These are phyloP conservation scores for Anabas testudineus DNA, from an alignment of 2,797 vertebrate species.

Conservation along the genomic window DNA sequence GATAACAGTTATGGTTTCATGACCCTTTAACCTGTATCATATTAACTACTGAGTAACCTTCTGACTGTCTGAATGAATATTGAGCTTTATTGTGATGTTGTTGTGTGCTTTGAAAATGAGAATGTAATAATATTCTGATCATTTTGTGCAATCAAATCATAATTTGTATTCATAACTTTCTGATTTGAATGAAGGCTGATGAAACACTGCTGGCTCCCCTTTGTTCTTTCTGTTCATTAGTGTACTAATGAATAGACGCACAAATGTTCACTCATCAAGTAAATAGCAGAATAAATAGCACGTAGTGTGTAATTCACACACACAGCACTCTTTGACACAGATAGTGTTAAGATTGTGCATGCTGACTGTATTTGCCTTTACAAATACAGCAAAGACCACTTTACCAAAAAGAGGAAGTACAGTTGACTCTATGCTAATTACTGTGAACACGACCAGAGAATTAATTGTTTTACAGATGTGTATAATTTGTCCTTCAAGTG, in stretches of 20 bases:
- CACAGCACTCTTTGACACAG: no score
- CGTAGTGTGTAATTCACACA: no score
- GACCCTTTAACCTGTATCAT: neutral
- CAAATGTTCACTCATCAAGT: no score
- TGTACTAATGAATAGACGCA: no score
- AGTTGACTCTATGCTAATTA: neutral
- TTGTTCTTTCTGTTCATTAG: neutral
- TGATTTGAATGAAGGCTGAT: slow-evolving; percentile 1
- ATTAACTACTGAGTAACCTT: slow-evolving; percentile 2
- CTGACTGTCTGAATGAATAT: slow-evolving; percentile 19
- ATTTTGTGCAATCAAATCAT: slow-evolving; percentile 53
- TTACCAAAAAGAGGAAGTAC: slow-evolving; percentile 51
- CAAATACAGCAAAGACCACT: neutral
- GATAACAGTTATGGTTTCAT: neutral
- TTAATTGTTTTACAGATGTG: no score
- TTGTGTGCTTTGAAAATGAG: neutral
- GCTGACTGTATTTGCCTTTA: neutral
- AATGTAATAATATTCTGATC: slow-evolving; percentile 37
- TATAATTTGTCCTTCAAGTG: neutral
- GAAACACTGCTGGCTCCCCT: neutral
- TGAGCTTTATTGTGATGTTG: slow-evolving; percentile 2
- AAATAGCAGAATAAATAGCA: no score
- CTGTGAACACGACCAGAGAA: no score
- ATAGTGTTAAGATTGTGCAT: no score
- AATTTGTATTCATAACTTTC: neutral